Percentiles rank a stretch among this genome's conserved stretches.
phyloP scores from a whole-genome alignment of 2,113 vertebrate genomes.

The Lathamus discolor region DNA sequence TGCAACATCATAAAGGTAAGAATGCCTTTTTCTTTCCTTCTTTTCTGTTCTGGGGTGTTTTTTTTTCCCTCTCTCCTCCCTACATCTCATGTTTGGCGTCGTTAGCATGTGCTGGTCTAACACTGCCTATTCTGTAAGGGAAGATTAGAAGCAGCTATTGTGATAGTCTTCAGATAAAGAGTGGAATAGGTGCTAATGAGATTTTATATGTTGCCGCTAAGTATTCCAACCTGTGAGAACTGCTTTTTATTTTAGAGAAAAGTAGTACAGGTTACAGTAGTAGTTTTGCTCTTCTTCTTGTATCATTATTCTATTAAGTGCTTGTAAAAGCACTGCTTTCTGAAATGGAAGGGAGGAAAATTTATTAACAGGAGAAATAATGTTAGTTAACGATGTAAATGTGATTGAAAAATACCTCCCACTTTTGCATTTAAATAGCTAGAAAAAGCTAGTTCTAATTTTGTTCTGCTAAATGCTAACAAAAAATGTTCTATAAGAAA shows the following conservation, averaged over 20 bases:
- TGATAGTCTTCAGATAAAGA: neutral
- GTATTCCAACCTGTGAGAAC: neutral
- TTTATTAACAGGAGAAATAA: neutral
- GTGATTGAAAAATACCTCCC: neutral
- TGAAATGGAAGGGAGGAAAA: neutral
- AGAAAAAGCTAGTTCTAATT: neutral
- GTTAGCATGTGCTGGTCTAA: neutral
- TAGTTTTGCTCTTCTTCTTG: neutral
- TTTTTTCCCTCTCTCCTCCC: too few relatives aligned
- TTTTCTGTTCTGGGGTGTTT: neutral
- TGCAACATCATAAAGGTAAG: constrained; percentile 69
- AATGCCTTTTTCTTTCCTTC: neutral
- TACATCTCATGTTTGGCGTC: neutral
- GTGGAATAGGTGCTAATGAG: neutral
- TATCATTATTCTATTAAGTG: neutral
- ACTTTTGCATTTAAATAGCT: neutral
- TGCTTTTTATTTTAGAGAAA: neutral
- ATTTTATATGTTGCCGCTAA: neutral
- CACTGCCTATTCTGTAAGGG: neutral
- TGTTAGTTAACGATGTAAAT: neutral
- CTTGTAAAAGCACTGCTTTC: neutral
- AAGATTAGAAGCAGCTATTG: neutral
- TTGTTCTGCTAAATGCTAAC: neutral
- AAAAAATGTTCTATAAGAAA: neutral
- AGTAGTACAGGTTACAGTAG: neutral